A percentile compares a stretch with the other conserved stretches of the same genome.
phyloP scores from a whole-genome alignment of 2,888 invertebrate genomes.

The Argynnis bischoffii region DNA sequence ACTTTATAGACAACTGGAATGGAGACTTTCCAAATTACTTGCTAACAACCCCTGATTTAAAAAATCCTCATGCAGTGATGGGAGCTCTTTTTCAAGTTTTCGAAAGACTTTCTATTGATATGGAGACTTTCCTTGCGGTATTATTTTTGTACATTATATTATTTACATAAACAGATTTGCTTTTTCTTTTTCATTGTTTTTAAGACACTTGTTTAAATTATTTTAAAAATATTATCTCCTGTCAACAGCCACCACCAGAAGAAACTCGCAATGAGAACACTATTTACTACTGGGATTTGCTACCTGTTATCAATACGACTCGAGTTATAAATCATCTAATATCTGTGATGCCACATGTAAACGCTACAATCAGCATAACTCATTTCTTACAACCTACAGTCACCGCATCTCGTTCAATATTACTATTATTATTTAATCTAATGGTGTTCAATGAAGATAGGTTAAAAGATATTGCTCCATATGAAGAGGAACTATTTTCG shows the following conservation, averaged over 20 bases:
- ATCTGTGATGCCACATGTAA: conserved; percentile 51
- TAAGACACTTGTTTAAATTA: not conserved
- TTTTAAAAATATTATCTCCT: not conserved
- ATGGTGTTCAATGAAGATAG: conserved; percentile 61
- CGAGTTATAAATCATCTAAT: conserved; percentile 62
- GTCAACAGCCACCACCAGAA: conserved; percentile 58
- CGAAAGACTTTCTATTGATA: conserved; percentile 63
- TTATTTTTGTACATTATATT: not conserved
- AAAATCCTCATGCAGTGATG: conserved; percentile 64
- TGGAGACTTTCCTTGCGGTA: conserved; percentile 58
- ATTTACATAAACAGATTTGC: not conserved
- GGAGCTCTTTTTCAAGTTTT: conserved; percentile 61
- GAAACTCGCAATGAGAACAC: conserved; percentile 60
- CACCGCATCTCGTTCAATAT: conserved; percentile 53
- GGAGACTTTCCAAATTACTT: conserved; percentile 55
- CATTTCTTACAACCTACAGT: conserved; percentile 63
- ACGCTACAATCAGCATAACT: conserved; percentile 49
- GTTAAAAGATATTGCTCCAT: conserved; percentile 55
- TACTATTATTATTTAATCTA: conserved; percentile 60
- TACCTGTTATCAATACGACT: conserved; percentile 68
- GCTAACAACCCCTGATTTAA: conserved; percentile 57
- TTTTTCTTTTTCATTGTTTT: not conserved
- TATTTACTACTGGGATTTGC: conserved; percentile 65
- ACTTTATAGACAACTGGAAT: conserved; percentile 64
- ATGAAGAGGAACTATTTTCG: conserved; percentile 62